Percentiles rank a stretch among this genome's conserved stretches.
Conservation (phyloP, 1,140 invertebrate genomes). For the Bombyx mandarina region DNA sequence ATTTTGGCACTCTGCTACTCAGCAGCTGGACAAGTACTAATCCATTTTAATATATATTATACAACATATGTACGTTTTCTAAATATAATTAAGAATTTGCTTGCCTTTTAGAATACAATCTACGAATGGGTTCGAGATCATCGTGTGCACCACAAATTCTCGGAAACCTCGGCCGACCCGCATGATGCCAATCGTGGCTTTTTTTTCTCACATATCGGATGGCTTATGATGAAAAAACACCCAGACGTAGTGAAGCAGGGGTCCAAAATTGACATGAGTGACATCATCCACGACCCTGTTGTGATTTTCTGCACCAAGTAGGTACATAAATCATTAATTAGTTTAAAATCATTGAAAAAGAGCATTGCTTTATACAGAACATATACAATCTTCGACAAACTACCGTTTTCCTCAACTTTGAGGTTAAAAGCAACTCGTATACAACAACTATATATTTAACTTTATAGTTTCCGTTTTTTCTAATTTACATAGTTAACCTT, state of each 20-base stretch:
- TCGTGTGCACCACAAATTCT: conserved; percentile 91
- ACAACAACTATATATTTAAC: no score
- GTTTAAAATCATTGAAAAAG: no score
- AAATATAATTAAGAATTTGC: neutral
- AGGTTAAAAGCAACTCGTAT: no score
- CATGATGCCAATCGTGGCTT: conserved; percentile 91
- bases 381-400: no score
- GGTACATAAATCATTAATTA: conserved; percentile 15
- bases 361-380: no score
- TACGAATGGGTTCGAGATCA: conserved; percentile 85
- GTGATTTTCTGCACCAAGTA: conserved; percentile 81
- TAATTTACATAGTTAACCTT: no score
- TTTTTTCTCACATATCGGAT: conserved; percentile 93
- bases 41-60: conserved; percentile 1
- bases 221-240: conserved; percentile 89
- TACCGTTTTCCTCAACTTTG: no score
- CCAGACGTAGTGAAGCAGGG: conserved; percentile 84
- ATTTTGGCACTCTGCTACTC: conserved; percentile 79
- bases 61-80: neutral
- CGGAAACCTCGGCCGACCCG: conserved; percentile 91
- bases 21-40: conserved; percentile 79
- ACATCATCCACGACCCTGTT: conserved; percentile 83
- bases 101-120: conserved; percentile 70
- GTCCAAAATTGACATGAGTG: conserved; percentile 81
- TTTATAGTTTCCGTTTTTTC: no score